These are phyloP conservation scores for Neoniphon sammara DNA, from an alignment of 2,797 vertebrate genomes.

Conservation along the genomic window DNA sequence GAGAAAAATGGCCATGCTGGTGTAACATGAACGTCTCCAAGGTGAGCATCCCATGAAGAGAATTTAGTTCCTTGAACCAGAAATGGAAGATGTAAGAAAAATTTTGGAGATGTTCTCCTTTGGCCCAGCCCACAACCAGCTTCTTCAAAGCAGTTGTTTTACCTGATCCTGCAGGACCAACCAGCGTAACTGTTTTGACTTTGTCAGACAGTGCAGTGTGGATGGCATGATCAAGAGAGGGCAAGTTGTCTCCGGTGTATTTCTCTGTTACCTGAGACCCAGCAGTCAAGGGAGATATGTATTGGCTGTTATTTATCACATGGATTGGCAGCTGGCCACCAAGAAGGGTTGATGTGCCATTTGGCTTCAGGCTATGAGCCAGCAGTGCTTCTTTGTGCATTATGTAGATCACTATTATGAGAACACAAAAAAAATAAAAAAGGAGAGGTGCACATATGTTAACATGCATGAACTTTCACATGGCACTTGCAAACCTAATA, in stretches of 20 bases:
- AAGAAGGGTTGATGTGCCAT: conserved; percentile 57
- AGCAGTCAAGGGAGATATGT: conserved; percentile 52
- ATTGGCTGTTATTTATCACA: conserved; percentile 66
- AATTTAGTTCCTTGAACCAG: conserved; percentile 62
- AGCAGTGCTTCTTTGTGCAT: conserved; percentile 69
- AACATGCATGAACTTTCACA: neutral
- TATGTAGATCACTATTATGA: conserved; percentile 22
- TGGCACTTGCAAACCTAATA: too few relatives aligned
- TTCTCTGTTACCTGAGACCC: neutral
- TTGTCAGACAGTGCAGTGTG: conserved; percentile 42
- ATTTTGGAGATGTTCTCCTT: conserved; percentile 65
- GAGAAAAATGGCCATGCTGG: conserved; percentile 43
- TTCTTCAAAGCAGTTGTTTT: conserved; percentile 82
- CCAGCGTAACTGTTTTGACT: conserved; percentile 58
- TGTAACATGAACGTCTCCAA: conserved; percentile 70
- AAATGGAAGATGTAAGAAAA: conserved; percentile 78
- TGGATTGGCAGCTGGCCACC: conserved; percentile 66
- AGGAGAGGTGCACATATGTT: neutral
- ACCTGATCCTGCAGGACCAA: conserved; percentile 79
- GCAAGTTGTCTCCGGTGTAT: neutral
- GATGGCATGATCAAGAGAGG: conserved; percentile 62
- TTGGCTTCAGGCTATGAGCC: conserved; percentile 43
- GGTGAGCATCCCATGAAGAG: conserved; percentile 41
- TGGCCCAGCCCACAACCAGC: conserved; percentile 79
- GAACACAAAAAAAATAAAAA: conserved; percentile 14